Base-by-base conservation (phyloP, 2,888 invertebrate species). In the Parnassius orleans region DNA sequence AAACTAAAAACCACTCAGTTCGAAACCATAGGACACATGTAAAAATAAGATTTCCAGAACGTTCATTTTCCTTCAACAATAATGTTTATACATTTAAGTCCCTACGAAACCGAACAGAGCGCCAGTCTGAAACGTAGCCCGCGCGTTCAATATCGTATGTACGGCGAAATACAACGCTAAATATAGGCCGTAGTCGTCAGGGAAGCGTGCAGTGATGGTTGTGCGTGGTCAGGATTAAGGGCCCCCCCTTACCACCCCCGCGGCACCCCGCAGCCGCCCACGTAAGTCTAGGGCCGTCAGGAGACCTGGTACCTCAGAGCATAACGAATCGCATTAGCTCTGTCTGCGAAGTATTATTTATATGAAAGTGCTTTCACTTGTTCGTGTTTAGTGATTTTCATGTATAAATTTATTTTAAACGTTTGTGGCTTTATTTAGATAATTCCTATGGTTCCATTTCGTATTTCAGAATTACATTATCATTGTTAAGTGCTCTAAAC, bases 211-310 rank as follows among this genome's bases (percentile, higher is more conserved):
- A 77, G 76, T 76, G 76, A 70, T 75, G 72, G 85, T 88, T 90
- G 89, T 84, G 86, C 86, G 79, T 88, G 90, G 90, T 90, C 89
- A 90, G 88, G 88, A 80, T 77, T 82, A 71, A 65, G 66, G 70
- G 68, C 76, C 77, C 48, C 76, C 73, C 73, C 73, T 76, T 73
- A 68, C 68, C 74, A 71, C 75, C 68, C 57, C 63, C 71, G 68
- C 68, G 68, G 63, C 62, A 60, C 69, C 61, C 68, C 65, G 66
- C 62, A 59, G 53, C 56, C 57, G 60, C 65, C 62, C 66, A 65
- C 64, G 52, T 12, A 19, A 43, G 46, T 43, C 65, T 73, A 78
- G 75, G 75, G 76, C 63, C 75, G 74, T 54, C 69, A 67, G 68
- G 69, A 68, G 64, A 68, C 75, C 80, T 81, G 80, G 74, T 73